Base-by-base conservation (phyloP, 2,797 vertebrate genomes). In the Artibeus lituratus region DNA sequence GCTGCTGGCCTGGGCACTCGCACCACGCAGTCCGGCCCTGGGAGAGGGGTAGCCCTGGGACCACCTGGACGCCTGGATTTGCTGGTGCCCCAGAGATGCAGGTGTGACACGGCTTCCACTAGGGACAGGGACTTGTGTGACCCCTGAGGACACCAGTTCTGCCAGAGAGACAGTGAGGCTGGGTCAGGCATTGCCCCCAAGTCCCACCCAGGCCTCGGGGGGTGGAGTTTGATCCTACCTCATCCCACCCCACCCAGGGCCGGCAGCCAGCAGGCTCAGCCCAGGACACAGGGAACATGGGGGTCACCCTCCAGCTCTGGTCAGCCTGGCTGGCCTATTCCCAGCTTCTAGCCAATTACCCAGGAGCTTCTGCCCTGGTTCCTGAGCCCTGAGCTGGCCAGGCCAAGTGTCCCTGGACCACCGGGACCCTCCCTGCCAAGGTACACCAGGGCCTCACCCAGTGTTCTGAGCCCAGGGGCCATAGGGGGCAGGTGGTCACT, bases 391-490 rank as follows among this genome's bases (percentile, higher is more conserved):
- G 12, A 44, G 67, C 86, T 29, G 49, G 22, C 39, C 3, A 5
- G 16, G 1, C 65, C 29, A 21, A 67, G 39, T 0, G 2, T 15
- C 49, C 49, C 62, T 10, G 47, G 37, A 47, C 32, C 6, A 2
- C 24, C 10, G 26, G 73, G n/a, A 65, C 42, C 21, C 44, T 35
- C 22, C 35, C 15, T 2, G 24, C 77, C 22, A 15, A 57, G 15
- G 53, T 5, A 22, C 3, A 10, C 15, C 0, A 1, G 29, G 26
- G 44, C 57, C 44, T 19, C 7, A 0, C 39, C 73, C 44, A 21
- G 62, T 22, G 22, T 35, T 22, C 59, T 3, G 59, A 51, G 47
- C 24, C 57, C n/a, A 3, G 39, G 44, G 87, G n/a, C 87, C 2
- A 1, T 3, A 35, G 29, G 29, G 32, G n/a, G 62, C 10, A 24